A percentile compares a stretch with the other conserved stretches of the same genome.
phyloP scores from a whole-genome alignment of 2,113 vertebrate genomes.

The Amazona guildingii region DNA sequence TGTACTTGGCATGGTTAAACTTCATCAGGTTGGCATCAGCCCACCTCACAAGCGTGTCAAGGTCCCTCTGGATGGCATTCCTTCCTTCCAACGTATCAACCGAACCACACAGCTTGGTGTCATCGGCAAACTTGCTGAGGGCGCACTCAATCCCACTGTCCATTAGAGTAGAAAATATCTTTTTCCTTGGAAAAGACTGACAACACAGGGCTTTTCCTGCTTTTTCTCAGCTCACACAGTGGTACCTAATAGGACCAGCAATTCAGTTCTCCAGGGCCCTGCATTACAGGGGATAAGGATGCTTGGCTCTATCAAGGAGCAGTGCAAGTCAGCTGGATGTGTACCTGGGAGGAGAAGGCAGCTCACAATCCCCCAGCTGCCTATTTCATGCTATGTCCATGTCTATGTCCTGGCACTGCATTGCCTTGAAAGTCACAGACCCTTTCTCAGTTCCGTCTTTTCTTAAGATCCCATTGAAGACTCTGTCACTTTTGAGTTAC shows the following conservation, averaged over 20 bases:
- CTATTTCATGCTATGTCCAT: not conserved
- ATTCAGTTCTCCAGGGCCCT: not conserved
- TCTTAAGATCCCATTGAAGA: not conserved
- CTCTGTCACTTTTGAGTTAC: not conserved
- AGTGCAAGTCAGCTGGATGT: not conserved
- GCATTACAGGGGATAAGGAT: rapidly evolving
- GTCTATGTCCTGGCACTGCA: not conserved
- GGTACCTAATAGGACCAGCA: not conserved
- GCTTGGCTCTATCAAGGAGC: not conserved
- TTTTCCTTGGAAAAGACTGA: not conserved
- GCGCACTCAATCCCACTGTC: no score
- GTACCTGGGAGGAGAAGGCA: not conserved
- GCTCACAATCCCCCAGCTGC: not conserved
- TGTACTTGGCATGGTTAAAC: no score
- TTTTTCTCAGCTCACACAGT: not conserved
- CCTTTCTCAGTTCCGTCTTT: not conserved
- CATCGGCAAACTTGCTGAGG: no score
- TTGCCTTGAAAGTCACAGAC: not conserved
- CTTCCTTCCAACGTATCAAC: no score
- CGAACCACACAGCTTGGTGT: no score
- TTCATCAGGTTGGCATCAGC: no score
- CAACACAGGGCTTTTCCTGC: not conserved
- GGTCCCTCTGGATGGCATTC: no score
- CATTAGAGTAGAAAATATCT: not conserved
- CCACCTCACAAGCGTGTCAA: no score